Percentiles rank a stretch among this genome's conserved stretches.
These are phyloP conservation scores for Zoanthus sansibaricus DNA, from an alignment of 92 coral and sea anemone genomes.

Conservation along the genomic window DNA sequence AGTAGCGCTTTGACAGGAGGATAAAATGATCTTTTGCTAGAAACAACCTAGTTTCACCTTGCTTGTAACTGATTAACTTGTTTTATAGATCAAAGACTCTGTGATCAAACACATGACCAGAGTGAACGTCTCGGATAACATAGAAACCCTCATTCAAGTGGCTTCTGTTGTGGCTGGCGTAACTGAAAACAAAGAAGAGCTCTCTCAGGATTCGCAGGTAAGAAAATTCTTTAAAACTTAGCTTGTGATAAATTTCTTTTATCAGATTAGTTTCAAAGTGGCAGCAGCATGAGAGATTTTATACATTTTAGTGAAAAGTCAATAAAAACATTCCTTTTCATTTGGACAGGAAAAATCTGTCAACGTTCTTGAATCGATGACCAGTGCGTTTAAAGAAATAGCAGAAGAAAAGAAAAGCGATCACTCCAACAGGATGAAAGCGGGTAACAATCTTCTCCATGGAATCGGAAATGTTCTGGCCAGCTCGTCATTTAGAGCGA, in stretches of 20 bases:
- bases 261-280: background rate
- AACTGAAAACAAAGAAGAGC: constrained; percentile 76
- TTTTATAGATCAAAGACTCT: constrained; percentile 73
- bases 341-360: constrained; percentile 67
- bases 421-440: constrained; percentile 53
- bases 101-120: constrained; percentile 80
- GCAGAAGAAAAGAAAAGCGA: constrained; percentile 49
- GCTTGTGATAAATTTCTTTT: too few species aligned
- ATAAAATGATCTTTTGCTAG: too few species aligned
- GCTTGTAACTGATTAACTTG: too few species aligned
- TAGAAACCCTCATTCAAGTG: constrained; percentile 75
- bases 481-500: constrained; percentile 58
- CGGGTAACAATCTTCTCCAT: constrained; percentile 78
- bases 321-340: background rate
- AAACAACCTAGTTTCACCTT: too few species aligned
- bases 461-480: constrained; percentile 84
- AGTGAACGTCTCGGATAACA: constrained; percentile 77
- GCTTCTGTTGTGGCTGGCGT: constrained; percentile 86
- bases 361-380: constrained; percentile 75
- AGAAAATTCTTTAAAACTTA: too few species aligned
- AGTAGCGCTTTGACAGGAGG: too few species aligned
- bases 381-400: constrained; percentile 51
- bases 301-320: background rate
- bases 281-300: background rate
- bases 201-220: constrained; percentile 86